Percentiles rank a stretch among this genome's conserved stretches.
Evolutionary conservation across 2,797 vertebrate species (phyloP).

Genomic region (Avahi laniger): DNA sequence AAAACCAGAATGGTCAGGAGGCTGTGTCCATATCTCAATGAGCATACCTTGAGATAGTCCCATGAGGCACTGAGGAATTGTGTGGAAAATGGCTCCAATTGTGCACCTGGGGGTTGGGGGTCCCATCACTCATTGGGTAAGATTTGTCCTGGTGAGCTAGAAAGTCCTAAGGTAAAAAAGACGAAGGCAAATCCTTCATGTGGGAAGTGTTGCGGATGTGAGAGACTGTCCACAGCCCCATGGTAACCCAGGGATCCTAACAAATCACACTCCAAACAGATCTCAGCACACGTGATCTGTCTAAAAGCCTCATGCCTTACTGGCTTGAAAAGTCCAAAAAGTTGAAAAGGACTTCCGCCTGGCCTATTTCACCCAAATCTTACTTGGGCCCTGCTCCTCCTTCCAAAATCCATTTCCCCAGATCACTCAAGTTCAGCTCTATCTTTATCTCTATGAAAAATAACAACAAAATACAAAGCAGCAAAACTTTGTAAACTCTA

Average conservation of each 20-base stretch:
- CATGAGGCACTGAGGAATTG: not conserved
- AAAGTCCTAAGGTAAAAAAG: not conserved
- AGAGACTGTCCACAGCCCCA: not conserved
- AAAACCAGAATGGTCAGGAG: not conserved
- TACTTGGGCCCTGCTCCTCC: fast-evolving
- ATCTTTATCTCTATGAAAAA: not conserved
- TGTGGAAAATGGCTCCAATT: not conserved
- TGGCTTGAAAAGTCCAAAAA: not conserved
- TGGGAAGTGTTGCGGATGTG: not conserved
- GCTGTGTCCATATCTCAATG: not conserved
- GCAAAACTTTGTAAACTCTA: not conserved
- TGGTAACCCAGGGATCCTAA: not conserved
- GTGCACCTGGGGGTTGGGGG: not conserved
- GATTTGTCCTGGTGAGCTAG: not conserved
- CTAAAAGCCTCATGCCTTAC: not conserved
- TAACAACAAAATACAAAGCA: not conserved
- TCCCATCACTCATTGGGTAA: not conserved
- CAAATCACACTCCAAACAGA: not conserved
- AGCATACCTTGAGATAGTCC: not conserved
- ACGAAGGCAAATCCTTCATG: not conserved
- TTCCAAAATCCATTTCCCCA: not conserved
- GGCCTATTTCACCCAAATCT: not conserved
- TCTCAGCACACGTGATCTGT: not conserved
- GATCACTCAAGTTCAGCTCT: not conserved
- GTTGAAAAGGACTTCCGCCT: not conserved